Evolutionary conservation across 2,888 invertebrate genomes (phyloP), one percentile per base, ranked within the genome.

Genomic region (Cartodere bifasciata): DNA sequence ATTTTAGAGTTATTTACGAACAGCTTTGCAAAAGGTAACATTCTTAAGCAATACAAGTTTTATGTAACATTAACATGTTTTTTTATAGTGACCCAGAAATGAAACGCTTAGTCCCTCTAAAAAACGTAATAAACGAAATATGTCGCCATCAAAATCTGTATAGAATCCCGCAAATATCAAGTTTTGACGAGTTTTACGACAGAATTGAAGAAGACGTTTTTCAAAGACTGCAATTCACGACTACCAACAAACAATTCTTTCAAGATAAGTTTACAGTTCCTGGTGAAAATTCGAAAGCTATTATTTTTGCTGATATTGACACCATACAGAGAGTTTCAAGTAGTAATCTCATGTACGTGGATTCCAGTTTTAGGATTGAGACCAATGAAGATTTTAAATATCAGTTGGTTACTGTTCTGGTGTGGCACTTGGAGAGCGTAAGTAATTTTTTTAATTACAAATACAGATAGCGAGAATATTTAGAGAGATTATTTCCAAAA

Each of bases 221-320:
- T 16, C 43, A 50, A 24, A 53, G 49, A 30, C 35, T 56, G n/a
- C 58, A 58, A 30, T 58, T 56, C 37, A 57, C 55, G 0, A 41
- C 45, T 22, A 40, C 39, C 13, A 45, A 48, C 12, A 37, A 42
- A 10, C 58, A 58, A 35, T 58, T 58, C 31, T 67, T 70, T 44
- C 72, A 72, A 44, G 70, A 74, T 33, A 68, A 72, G 61, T 75
- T 76, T 44, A 67, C 68, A 3, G 59, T 63, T 5, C 16, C 22
- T 13, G 35, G 32, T 7, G 65, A 67, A 1, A 59, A 62, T 34
- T 37, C 42, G 2, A 48, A 48, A 38, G 58, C 54, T 1, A 37
- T 58, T 2, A 36, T 57, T 3, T 58, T 58, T 32, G 52, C 48
- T 1, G 57, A 58, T 34, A 34, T 29, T 1, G 48, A 55, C 2